Evolutionary conservation across 37 sponge, comb jelly and placozoan genomes (phyloP).

Genomic region (Oopsacas minuta): DNA sequence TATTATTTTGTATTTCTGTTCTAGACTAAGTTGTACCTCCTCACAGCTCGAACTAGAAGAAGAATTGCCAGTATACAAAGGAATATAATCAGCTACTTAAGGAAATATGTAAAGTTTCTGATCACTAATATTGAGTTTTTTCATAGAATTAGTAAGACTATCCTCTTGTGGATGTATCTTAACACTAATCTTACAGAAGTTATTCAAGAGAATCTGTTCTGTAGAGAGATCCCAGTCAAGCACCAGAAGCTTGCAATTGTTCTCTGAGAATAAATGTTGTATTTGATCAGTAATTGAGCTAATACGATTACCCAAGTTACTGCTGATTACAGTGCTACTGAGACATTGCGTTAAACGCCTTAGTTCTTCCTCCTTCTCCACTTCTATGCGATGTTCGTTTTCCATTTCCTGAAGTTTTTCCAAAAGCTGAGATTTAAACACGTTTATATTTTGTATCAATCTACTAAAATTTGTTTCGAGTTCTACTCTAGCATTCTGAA

Average conservation of each 20-base stretch:
- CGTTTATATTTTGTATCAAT: background rate
- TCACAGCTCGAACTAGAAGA: background rate
- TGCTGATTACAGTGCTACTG: background rate
- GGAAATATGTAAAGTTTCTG: background rate
- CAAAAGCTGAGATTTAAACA: background rate
- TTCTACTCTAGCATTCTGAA: background rate
- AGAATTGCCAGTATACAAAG: no score
- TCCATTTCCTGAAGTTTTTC: background rate
- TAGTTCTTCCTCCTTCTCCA: background rate
- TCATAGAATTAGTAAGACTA: background rate
- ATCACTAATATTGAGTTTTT: background rate
- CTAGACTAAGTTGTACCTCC: background rate
- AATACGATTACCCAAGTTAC: background rate
- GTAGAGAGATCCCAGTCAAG: background rate
- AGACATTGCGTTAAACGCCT: background rate
- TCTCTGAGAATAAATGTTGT: background rate
- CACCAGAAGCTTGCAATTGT: background rate
- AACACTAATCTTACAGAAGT: background rate
- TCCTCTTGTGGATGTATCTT: background rate
- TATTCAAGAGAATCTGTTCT: background rate
- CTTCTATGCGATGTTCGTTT: background rate
- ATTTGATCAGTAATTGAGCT: background rate
- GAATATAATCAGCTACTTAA: no score
- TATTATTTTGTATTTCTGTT: background rate
- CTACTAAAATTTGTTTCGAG: background rate